Percentiles rank a stretch among this genome's conserved stretches.
Evolutionary conservation across 2,797 vertebrate species (phyloP).

Genomic region (Sebastes taczanowskii): DNA sequence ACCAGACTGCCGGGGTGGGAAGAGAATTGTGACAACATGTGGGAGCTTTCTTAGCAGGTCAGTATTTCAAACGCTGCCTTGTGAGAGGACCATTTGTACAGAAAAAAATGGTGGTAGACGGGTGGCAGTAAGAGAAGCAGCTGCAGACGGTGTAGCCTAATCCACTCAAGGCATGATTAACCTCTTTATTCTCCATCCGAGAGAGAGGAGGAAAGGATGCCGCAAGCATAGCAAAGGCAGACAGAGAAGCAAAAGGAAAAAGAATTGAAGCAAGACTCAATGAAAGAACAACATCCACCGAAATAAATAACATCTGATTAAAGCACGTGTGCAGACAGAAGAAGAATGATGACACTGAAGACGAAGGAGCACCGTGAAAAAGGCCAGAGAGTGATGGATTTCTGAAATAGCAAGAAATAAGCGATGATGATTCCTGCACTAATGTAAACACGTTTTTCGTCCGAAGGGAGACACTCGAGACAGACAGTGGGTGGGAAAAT

Average conservation of each 20-base stretch:
- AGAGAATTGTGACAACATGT: slow-evolving; percentile 36
- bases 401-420: slow-evolving; percentile 42
- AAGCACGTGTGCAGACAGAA: slow-evolving; percentile 10
- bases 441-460: slow-evolving; percentile 46
- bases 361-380: background rate
- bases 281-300: slow-evolving; percentile 2
- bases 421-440: slow-evolving; percentile 53
- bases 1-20: slow-evolving; percentile 7
- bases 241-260: background rate
- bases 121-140: slow-evolving; percentile 37
- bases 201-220: background rate
- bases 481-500: slow-evolving; percentile 58
- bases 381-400: slow-evolving; percentile 5
- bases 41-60: slow-evolving; percentile 50
- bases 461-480: slow-evolving; percentile 49
- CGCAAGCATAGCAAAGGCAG: background rate
- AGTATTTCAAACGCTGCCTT: slow-evolving; percentile 51
- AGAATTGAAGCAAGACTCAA: background rate
- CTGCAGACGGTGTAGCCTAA: slow-evolving; percentile 21
- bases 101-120: slow-evolving; percentile 25
- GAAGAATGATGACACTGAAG: slow-evolving; percentile 14
- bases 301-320: slow-evolving; percentile 40
- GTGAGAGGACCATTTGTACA: slow-evolving; percentile 36
- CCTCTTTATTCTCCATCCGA: background rate
- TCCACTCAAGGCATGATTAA: slow-evolving; percentile 36